Base-by-base conservation (phyloP, 2,113 vertebrate genomes). In the Tursiops truncatus region DNA sequence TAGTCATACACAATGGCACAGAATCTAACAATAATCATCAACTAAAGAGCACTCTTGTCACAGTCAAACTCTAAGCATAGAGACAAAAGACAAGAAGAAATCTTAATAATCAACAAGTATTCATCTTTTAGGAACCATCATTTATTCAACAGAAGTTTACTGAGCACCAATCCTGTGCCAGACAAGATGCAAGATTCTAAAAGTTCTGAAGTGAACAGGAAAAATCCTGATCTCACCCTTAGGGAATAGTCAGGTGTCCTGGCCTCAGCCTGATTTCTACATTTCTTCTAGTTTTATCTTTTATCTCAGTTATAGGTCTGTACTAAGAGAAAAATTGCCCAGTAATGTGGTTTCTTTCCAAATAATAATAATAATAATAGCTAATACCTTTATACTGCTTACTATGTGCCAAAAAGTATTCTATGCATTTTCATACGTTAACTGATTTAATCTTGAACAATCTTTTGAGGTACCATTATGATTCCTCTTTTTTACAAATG, bases 31-130 rank as follows among this genome's bases (percentile, higher is more conserved):
- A 60, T 83, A 84, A 65, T 47, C 74, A 92, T 36, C 44, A 89
- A 58, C 60, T 85, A 76, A 87, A 84, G 18, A 84, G 31, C 33
- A 31, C 18, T 91, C 74, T 89, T 87, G 38, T 28, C 38, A 80
- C 53, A 94, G 6, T 62, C 53, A 95, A 83, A 83, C 11, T 91
- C 26, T 76, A 68, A 74, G 50, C 33, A 56, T 12, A 90, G 20
- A 33, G 82, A 89, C 77, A 91, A 76, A 95, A 89, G 36, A 91
- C 31, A 74, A 70, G 68, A 76, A 95, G 70, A 92, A 91, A 93
- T 89, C 5, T 33, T 79, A 65, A 50, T 70, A 56, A 91, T 67
- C 12, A 70, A 18, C 6, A 85, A 91, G 8, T 68, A 81, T 71
- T 25, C 23, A 65, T 76, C 8, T 89, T 96, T 81, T 33, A 82